These are phyloP conservation scores for Gymnosoma rotundatum DNA, from an alignment of 2,888 invertebrate genomes.

Conservation along the genomic window DNA sequence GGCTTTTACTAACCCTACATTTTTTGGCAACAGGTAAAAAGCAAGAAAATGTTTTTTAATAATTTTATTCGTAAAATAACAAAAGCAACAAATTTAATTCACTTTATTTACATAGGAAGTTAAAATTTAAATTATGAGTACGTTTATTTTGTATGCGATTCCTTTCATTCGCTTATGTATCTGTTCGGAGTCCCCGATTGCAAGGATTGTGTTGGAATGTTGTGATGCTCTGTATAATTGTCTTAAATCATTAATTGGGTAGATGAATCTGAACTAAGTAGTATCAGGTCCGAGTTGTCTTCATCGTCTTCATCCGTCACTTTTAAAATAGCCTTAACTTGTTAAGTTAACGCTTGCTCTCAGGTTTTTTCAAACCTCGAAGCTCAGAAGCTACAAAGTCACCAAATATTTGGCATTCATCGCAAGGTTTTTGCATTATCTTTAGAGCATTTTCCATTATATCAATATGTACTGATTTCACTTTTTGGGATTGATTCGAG, in stretches of 20 bases:
- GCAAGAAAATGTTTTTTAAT: not conserved
- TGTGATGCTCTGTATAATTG: conserved; percentile 3
- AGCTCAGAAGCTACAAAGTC: conserved; percentile 42
- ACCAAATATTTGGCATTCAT: conserved; percentile 44
- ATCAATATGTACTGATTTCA: no score
- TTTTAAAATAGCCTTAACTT: conserved; percentile 36
- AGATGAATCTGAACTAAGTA: conserved; percentile 10
- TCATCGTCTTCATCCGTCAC: conserved; percentile 39
- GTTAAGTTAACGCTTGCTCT: conserved; percentile 40
- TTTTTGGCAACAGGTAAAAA: conserved; percentile 1
- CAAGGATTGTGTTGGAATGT: no score
- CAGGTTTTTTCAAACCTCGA: conserved; percentile 39
- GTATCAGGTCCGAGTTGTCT: conserved; percentile 14
- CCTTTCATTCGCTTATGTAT: no score
- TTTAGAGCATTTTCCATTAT: no score
- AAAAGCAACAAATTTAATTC: no score
- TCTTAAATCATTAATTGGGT: conserved; percentile 14
- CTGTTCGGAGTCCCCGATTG: no score
- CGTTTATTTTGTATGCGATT: not conserved
- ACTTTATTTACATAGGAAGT: no score
- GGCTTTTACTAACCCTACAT: conserved; percentile 3
- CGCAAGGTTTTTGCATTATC: conserved; percentile 40
- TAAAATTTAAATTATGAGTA: no score
- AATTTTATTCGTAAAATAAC: no score
- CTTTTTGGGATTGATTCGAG: no score